A percentile compares a stretch with the other conserved stretches of the same genome.
Evolutionary conservation across 2,888 invertebrate species (phyloP).

Genomic region (Drosophila villosipedis): DNA sequence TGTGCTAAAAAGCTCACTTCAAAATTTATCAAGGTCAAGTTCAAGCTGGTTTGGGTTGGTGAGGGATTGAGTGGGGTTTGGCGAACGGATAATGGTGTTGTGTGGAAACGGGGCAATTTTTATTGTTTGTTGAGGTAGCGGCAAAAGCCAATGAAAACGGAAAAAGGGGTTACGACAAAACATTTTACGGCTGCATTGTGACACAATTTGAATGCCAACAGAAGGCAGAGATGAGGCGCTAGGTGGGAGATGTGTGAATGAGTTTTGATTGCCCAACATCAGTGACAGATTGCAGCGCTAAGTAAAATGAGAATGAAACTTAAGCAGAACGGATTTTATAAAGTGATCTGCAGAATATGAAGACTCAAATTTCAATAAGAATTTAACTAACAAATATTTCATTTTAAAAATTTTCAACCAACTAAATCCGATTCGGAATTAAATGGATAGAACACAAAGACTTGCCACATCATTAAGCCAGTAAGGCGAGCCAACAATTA

Average conservation of each 20-base stretch:
- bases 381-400: background rate
- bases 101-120: constrained; percentile 27
- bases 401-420: background rate
- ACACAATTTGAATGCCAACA: constrained; percentile 42
- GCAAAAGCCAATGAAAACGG: constrained; percentile 43
- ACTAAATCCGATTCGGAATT: background rate
- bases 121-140: constrained; percentile 73
- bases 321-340: background rate
- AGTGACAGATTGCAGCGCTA: background rate
- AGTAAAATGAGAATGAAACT: background rate
- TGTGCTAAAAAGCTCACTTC: constrained; percentile 80
- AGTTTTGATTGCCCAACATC: constrained; percentile 16
- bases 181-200: constrained; percentile 45
- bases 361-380: background rate
- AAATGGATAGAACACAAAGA: constrained; percentile 1
- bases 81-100: background rate
- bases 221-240: background rate
- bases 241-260: background rate
- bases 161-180: constrained; percentile 45
- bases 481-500: constrained; percentile 8
- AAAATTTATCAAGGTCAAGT: constrained; percentile 80
- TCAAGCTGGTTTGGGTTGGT: constrained; percentile 42
- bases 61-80: background rate
- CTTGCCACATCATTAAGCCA: constrained; percentile 23
- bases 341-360: background rate